These are phyloP conservation scores for Bucco capensis DNA, from an alignment of 2,113 vertebrate species.

Conservation along the genomic window DNA sequence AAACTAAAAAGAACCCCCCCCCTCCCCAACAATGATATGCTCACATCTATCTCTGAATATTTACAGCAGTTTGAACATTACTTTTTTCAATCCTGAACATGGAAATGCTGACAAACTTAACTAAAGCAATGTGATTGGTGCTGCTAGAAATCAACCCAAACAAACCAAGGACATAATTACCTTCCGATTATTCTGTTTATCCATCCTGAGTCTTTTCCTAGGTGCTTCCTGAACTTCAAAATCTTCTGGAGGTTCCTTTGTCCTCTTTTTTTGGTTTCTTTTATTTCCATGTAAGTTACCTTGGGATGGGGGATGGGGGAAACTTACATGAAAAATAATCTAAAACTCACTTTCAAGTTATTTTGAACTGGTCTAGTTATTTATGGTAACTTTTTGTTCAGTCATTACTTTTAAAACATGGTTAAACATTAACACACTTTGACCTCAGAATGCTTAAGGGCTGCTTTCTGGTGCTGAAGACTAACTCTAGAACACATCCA, in stretches of 20 bases:
- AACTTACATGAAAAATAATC: slow-evolving; percentile 65
- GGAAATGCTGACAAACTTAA: slow-evolving; percentile 66
- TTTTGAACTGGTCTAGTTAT: slow-evolving; percentile 35
- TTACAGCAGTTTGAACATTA: background rate
- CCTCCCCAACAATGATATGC: background rate
- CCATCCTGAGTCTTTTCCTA: slow-evolving; percentile 76
- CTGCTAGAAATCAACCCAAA: slow-evolving; percentile 36
- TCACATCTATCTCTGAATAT: background rate
- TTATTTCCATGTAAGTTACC: slow-evolving; percentile 77
- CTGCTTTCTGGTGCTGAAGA: background rate
- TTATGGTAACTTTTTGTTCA: slow-evolving; percentile 54
- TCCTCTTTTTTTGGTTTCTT: slow-evolving; percentile 75
- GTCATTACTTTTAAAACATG: slow-evolving; percentile 35
- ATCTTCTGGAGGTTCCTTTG: slow-evolving; percentile 69
- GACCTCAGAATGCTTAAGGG: background rate
- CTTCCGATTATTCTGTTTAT: slow-evolving; percentile 77
- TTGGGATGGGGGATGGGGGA: slow-evolving; percentile 67
- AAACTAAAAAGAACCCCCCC: background rate
- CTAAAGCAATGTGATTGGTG: slow-evolving; percentile 8
- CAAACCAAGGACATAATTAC: slow-evolving; percentile 57
- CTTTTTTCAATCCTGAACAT: slow-evolving; percentile 9
- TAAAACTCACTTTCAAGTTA: slow-evolving; percentile 46
- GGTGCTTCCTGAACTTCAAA: slow-evolving; percentile 68
- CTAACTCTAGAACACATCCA: background rate
- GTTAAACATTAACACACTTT: slow-evolving; percentile 13